These are phyloP conservation scores for Iguana delicatissima DNA, from an alignment of 2,797 vertebrate genomes.

Conservation along the genomic window DNA sequence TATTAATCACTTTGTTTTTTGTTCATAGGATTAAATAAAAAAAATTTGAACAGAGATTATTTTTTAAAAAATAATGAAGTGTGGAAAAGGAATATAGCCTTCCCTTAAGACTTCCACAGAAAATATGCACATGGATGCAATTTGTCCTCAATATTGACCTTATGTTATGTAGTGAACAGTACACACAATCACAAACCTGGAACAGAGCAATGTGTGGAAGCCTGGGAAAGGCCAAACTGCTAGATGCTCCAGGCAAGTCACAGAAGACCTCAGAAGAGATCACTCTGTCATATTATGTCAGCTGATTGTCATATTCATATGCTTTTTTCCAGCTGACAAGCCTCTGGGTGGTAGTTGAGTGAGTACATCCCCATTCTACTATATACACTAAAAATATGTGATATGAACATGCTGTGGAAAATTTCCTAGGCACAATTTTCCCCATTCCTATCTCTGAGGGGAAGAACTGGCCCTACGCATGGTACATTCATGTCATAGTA, in stretches of 20 bases:
- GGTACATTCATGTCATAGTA: not conserved
- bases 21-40: not conserved
- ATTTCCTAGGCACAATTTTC: not conserved
- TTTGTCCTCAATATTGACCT: not conserved
- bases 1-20: not conserved
- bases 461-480: not conserved
- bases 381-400: not conserved
- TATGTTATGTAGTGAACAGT: not conserved
- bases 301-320: not conserved
- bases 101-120: not conserved
- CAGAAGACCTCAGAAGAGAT: too few relatives aligned
- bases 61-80: too few relatives aligned
- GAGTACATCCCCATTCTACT: not conserved
- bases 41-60: not conserved
- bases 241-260: not conserved
- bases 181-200: not conserved
- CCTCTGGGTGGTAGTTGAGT: not conserved
- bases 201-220: not conserved
- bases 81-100: not conserved
- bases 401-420: not conserved
- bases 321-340: not conserved
- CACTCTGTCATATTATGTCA: too few relatives aligned
- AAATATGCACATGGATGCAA: not conserved
- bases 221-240: not conserved
- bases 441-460: not conserved